Evolutionary conservation across 2,113 vertebrate genomes (phyloP).

Genomic region (Shinisaurus crocodilurus): DNA sequence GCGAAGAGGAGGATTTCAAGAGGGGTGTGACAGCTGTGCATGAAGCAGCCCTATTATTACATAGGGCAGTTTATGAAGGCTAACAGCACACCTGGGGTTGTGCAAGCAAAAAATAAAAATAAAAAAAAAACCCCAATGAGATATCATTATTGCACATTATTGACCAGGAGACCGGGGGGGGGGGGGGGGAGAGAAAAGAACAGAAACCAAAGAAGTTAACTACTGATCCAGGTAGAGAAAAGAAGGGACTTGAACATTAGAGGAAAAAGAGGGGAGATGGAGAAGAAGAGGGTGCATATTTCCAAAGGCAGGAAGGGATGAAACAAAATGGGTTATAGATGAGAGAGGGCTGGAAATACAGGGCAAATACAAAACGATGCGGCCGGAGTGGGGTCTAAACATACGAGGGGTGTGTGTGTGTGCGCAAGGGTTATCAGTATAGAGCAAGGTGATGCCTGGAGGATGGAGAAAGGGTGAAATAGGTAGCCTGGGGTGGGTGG

Average conservation of each 20-base stretch:
- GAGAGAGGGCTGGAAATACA: slow-evolving; percentile 64
- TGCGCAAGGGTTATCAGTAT: neutral
- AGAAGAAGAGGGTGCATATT: neutral
- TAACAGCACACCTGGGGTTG: neutral
- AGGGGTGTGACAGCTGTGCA: neutral
- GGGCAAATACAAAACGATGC: neutral
- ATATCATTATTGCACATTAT: neutral
- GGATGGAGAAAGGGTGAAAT: neutral
- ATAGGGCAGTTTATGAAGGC: neutral
- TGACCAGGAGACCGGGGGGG: too few relatives aligned
- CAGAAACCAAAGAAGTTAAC: neutral
- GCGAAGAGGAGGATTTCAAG: neutral
- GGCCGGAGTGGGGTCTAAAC: neutral
- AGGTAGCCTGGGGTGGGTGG: too few relatives aligned
- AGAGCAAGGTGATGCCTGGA: neutral
- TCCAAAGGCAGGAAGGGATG: neutral
- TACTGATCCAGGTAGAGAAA: neutral
- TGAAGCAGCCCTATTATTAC: neutral
- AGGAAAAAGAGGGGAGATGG: neutral
- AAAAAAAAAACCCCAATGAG: neutral
- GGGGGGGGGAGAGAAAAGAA: neutral
- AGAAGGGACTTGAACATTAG: neutral
- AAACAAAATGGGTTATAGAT: neutral
- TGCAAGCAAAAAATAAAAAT: neutral
- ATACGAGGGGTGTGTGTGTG: neutral